Conservation (phyloP, 2,888 invertebrate species). For the Aleiodes alternator region DNA sequence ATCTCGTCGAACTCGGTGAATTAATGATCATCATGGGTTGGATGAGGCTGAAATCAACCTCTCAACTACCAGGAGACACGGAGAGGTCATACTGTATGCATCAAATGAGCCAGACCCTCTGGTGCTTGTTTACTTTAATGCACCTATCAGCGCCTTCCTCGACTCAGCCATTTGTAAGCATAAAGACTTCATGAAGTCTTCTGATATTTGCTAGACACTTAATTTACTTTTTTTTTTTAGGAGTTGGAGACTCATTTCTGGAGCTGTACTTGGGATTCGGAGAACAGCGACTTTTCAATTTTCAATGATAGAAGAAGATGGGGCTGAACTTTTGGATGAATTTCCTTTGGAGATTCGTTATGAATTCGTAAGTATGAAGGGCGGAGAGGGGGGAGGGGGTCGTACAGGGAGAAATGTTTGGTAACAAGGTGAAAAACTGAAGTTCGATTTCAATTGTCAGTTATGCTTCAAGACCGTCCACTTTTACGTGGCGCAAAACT, state of each 20-base stretch:
- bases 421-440: conserved; percentile 50
- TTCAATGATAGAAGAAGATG: not conserved
- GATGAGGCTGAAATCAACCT: conserved; percentile 63
- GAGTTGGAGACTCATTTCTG: not conserved
- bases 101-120: not conserved
- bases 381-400: not conserved
- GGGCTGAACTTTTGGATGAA: not conserved
- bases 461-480: conserved; percentile 36
- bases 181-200: conserved; percentile 14
- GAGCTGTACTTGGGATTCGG: not conserved
- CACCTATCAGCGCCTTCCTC: conserved; percentile 63
- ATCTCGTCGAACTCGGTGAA: conserved; percentile 70
- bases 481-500: conserved; percentile 60
- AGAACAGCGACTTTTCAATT: conserved; percentile 8
- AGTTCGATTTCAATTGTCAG: conserved; percentile 63
- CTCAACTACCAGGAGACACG: conserved; percentile 54
- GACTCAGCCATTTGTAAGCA: conserved; percentile 42
- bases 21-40: conserved; percentile 72
- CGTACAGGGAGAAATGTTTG: conserved; percentile 45
- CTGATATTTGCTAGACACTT: not conserved
- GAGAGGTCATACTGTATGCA: conserved; percentile 42
- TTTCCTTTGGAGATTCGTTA: not conserved
- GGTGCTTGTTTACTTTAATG: conserved; percentile 70
- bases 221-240: not conserved
- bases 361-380: not conserved